These are phyloP conservation scores for Onthophagus sagittarius DNA, from an alignment of 2,888 invertebrate genomes.

Conservation along the genomic window DNA sequence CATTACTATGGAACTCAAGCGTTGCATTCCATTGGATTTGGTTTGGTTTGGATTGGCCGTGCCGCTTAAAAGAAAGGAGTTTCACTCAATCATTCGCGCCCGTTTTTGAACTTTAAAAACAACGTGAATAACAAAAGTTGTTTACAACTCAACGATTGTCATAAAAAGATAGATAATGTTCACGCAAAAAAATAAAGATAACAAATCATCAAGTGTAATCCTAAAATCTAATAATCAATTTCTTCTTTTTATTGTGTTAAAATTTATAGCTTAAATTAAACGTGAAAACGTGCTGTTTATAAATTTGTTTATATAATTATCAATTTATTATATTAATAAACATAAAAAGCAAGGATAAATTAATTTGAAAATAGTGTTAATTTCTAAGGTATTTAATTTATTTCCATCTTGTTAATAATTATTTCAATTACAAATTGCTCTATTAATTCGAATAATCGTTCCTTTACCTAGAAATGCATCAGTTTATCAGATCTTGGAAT, in stretches of 20 bases:
- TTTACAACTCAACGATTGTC: too few species aligned
- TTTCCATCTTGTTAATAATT: neutral
- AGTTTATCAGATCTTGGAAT: neutral
- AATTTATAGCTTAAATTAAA: too few species aligned
- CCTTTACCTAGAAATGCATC: neutral
- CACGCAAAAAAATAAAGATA: neutral
- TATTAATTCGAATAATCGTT: neutral
- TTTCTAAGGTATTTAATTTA: too few species aligned
- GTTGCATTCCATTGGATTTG: neutral
- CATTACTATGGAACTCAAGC: neutral
- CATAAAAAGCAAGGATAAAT: too few species aligned
- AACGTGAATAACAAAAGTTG: neutral
- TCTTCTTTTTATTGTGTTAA: too few species aligned
- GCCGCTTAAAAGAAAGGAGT: neutral
- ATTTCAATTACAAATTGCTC: neutral
- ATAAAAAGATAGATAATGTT: neutral
- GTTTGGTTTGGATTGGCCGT: neutral
- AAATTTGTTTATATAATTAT: too few species aligned
- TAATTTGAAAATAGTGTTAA: too few species aligned
- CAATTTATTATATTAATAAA: too few species aligned
- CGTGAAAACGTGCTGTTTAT: too few species aligned
- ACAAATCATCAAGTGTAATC: neutral
- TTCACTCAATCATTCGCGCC: neutral
- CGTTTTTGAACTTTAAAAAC: neutral
- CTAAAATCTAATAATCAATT: too few species aligned